phyloP scores from a whole-genome alignment of 2,888 invertebrate genomes.

The Lepas anatifera region DNA sequence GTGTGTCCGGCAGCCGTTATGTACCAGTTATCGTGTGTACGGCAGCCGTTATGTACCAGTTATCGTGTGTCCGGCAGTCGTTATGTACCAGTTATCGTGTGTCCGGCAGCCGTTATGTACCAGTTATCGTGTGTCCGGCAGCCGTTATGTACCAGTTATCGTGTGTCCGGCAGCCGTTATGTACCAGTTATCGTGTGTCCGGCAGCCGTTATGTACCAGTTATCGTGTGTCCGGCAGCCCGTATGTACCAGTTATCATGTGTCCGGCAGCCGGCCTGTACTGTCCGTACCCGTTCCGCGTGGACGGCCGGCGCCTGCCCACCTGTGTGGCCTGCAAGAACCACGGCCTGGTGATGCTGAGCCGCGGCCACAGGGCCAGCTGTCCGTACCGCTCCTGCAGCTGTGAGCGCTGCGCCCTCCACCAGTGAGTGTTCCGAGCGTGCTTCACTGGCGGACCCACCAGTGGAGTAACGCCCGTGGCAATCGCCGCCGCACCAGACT shows the following conservation, averaged over 20 bases:
- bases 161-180: background rate
- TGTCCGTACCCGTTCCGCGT: background rate
- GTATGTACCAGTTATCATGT: background rate
- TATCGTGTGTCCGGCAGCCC: too few species aligned
- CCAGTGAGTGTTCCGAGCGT: background rate
- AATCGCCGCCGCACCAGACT: too few species aligned
- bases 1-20: too few species aligned
- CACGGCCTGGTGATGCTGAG: constrained; percentile 7
- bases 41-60: too few species aligned
- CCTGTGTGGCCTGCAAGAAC: constrained; percentile 1
- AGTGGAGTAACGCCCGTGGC: too few species aligned
- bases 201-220: background rate
- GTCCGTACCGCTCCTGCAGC: background rate
- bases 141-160: background rate
- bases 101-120: background rate
- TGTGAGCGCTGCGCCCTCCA: background rate
- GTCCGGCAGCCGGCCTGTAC: background rate
- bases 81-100: too few species aligned
- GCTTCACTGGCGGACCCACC: too few species aligned
- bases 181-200: background rate
- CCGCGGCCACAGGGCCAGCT: background rate
- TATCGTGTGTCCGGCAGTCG: too few species aligned
- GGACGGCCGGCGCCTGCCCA: constrained; percentile 2
- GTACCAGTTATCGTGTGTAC: too few species aligned
- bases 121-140: background rate